Base-by-base conservation (phyloP, 2,113 vertebrate genomes). In the Calypte anna region DNA sequence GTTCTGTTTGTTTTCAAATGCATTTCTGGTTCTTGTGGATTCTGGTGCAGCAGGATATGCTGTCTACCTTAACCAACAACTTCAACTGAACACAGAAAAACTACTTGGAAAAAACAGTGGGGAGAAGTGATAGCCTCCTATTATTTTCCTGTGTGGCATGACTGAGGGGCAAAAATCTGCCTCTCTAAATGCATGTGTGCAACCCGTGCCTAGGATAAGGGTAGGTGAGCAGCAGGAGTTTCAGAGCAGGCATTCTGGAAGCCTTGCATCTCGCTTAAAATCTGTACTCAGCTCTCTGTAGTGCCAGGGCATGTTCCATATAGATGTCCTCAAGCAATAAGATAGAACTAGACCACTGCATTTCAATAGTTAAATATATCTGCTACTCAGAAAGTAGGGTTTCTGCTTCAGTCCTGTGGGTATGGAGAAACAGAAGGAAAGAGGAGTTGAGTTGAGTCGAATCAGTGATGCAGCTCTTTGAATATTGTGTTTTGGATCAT, bases 61-160 rank as follows among this genome's bases (percentile, higher is more conserved):
- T 94, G 79, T 16, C 25, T 25, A 59, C 33, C 54, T 93, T 93
- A 95, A 90, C 86, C 69, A 94, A 73, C 28, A 86, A 46, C 93
- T 97, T 94, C 57, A 97, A 59, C 62, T 94, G 87, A 94, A 84
- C 74, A 94, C 91, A 92, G 94, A 93, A 96, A 95, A 96, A 94
- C 96, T 94, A 77, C 86, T 80, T 89, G 92, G 92, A 68, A 72
- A 73, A 53, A 57, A 16, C 4, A 93, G 44, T 4, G 17, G 53
- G 85, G 66, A 86, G 36, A 53, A 75, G 69, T 0, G 0, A 40
- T 23, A 80, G 73, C 59, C 50, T 83, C 55, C 31, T 30, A 33
- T 82, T 40, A 16, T 91, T 63, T 57, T 88, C 78, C 53, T 63
- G 63, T 17, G 72, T 68, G 53, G 66, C 58, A 40, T 16, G 72